A percentile compares a stretch with the other conserved stretches of the same genome.
These are phyloP conservation scores for Geophilus truncorum DNA, from an alignment of 2,888 invertebrate species.

Conservation along the genomic window DNA sequence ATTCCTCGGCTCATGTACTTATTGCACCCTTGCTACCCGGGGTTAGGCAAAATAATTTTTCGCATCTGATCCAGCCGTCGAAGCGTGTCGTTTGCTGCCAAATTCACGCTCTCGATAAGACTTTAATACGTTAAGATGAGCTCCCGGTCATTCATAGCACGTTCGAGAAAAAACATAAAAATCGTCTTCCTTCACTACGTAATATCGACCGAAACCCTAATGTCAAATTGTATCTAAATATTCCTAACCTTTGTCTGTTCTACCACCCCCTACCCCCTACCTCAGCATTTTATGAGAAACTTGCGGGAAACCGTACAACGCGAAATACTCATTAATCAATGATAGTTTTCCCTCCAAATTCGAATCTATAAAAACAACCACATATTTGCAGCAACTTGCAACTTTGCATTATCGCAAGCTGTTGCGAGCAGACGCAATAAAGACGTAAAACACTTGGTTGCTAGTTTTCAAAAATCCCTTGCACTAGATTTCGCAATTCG, in stretches of 20 bases:
- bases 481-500: too few relatives aligned
- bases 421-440: too few relatives aligned
- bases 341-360: too few relatives aligned
- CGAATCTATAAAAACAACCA: too few relatives aligned
- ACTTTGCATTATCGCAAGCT: too few relatives aligned
- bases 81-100: neutral
- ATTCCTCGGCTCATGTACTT: neutral
- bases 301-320: neutral
- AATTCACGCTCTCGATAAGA: constrained; percentile 6
- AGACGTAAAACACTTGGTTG: too few relatives aligned
- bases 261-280: neutral
- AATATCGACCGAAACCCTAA: neutral
- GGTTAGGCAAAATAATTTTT: constrained; percentile 13
- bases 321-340: too few relatives aligned
- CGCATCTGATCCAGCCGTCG: neutral
- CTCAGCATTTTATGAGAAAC: neutral
- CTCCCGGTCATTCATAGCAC: neutral
- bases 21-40: neutral
- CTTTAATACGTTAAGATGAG: constrained; percentile 1
- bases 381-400: too few relatives aligned
- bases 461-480: too few relatives aligned
- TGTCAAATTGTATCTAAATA: neutral
- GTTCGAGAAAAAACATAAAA: neutral
- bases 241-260: neutral
- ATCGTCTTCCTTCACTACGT: neutral